phyloP scores from a whole-genome alignment of 2,797 vertebrate species.

The Danio aesculapii region DNA sequence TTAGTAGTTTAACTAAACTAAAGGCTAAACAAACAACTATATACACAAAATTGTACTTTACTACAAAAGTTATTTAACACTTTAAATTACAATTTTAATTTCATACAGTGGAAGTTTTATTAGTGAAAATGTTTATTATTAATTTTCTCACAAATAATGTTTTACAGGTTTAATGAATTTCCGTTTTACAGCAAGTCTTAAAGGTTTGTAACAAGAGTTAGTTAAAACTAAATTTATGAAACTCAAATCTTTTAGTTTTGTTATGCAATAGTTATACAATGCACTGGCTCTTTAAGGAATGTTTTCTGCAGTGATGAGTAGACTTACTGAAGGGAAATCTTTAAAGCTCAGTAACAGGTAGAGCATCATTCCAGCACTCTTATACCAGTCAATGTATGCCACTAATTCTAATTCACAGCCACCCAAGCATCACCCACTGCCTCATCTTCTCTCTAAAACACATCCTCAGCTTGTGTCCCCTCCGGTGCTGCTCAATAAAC shows the following conservation, averaged over 20 bases:
- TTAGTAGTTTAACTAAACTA: no score
- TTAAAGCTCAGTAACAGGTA: constrained; percentile 58
- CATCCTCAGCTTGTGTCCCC: constrained; percentile 48
- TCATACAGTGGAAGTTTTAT: no score
- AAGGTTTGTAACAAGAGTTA: not conserved
- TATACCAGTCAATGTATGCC: constrained; percentile 60
- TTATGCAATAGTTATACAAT: not conserved
- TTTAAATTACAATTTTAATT: no score
- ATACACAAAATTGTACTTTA: no score
- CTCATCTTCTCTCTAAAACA: constrained; percentile 55
- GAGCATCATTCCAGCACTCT: constrained; percentile 46
- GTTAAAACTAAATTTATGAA: no score
- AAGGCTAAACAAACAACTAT: no score
- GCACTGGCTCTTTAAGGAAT: constrained; percentile 3
- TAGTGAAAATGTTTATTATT: no score
- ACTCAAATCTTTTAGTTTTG: no score
- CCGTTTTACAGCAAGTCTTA: not conserved
- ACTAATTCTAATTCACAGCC: constrained; percentile 64
- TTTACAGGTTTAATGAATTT: no score
- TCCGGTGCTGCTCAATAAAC: constrained; percentile 63
- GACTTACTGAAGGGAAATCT: constrained; percentile 54
- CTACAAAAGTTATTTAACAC: no score
- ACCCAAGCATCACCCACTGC: constrained; percentile 56
- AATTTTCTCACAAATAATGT: no score
- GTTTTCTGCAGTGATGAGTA: constrained; percentile 25